A percentile compares a stretch with the other conserved stretches of the same genome.
Conservation (phyloP, 30 jellyfish, hydroid and myxozoan genomes). For the Turritopsis rubra region DNA sequence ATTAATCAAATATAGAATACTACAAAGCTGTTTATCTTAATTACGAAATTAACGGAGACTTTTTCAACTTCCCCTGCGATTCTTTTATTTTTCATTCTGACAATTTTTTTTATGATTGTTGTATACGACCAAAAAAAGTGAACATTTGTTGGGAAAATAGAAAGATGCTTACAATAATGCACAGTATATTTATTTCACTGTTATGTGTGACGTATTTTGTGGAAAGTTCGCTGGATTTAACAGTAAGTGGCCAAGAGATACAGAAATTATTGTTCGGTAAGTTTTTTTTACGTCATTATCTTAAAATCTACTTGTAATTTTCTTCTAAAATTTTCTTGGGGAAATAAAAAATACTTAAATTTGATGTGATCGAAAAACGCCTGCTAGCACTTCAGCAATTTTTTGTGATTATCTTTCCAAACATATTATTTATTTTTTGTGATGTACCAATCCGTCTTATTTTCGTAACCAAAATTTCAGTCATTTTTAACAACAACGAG, state of each 20-base stretch:
- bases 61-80: background rate
- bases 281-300: no score
- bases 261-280: slow-evolving; percentile 8
- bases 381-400: background rate
- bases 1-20: background rate
- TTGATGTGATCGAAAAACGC: no score
- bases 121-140: background rate
- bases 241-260: slow-evolving; percentile 1
- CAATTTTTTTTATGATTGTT: background rate
- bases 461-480: background rate
- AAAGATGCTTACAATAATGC: background rate
- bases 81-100: background rate
- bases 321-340: no score
- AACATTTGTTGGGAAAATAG: background rate
- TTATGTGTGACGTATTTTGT: background rate
- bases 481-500: background rate
- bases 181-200: background rate
- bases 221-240: background rate
- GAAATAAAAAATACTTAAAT: no score
- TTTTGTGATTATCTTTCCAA: background rate
- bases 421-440: background rate
- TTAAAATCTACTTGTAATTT: no score
- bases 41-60: background rate
- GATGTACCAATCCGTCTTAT: background rate
- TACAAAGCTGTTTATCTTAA: background rate